Conservation (phyloP, 2,113 vertebrate species). For the Bubo scandiacus region DNA sequence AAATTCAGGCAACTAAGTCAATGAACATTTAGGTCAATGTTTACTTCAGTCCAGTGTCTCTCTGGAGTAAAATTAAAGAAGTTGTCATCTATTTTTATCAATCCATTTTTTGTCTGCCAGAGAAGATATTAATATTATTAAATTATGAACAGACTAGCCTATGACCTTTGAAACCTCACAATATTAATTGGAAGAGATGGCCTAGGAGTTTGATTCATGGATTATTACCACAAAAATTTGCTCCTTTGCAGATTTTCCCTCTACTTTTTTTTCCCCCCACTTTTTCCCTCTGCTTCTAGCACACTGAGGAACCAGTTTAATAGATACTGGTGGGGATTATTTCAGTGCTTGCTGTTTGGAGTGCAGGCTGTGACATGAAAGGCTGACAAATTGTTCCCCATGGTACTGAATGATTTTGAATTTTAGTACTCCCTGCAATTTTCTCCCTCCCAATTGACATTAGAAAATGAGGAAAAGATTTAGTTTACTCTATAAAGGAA, state of each 20-base stretch:
- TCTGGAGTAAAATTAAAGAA: neutral
- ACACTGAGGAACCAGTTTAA: neutral
- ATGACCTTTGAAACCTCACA: neutral
- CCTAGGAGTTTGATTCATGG: neutral
- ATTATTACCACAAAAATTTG: neutral
- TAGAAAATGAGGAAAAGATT: neutral
- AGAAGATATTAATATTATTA: neutral
- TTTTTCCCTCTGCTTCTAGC: neutral
- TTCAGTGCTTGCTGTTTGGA: neutral
- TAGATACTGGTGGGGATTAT: neutral
- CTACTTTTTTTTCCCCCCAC: fast-evolving
- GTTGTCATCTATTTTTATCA: neutral
- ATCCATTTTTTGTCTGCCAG: neutral
- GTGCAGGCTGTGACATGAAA: neutral
- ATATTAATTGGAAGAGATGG: neutral
- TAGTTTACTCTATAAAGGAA: neutral
- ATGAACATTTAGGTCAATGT: conserved; percentile 9
- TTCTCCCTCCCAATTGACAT: neutral
- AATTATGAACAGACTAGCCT: neutral
- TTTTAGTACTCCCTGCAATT: neutral
- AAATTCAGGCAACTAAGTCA: neutral
- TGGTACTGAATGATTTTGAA: neutral
- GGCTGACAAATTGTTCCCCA: neutral
- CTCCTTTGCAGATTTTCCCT: neutral
- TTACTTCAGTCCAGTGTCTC: neutral